Base-by-base conservation (phyloP, 2,888 invertebrate genomes). In the Digitonthophagus gazella region DNA sequence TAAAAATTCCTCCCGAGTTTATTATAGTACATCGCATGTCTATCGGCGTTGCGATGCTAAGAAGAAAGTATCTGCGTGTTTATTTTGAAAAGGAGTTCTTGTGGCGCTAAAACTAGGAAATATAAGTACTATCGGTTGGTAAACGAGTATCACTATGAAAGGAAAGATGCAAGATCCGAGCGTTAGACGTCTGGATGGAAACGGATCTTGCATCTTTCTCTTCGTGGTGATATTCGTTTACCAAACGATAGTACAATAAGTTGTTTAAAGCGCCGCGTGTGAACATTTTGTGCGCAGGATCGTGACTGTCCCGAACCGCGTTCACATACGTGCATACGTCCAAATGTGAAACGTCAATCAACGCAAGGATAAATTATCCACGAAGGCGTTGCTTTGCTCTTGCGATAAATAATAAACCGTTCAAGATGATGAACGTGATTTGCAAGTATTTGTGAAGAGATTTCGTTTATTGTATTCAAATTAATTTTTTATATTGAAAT, bases 291-390 rank as follows among this genome's bases (percentile, higher is more conserved):
- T 16, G 15, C 14, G 6, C 28, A n/a, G 57, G 57, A 6, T 16
- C 57, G 19, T 18, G 20, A 61, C 61, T 19, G 18, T 16, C n/a
- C 18, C 61, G 18, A 61, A 61, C 18, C 28, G 28, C 28, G 28
- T 44, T 44, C 28, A 44, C 28, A 61, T 18, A 57, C 11, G 57
- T 15, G 16, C 16, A 16, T 57, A 61, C 20, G 20, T 61, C 61
- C 18, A 61, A 61, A 18, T 61, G 61, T 61, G 14, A 61, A 61
- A 61, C 61, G 19, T 61, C 61, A 61, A 19, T 61, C 61, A 61
- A 19, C 61, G 16, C 19, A 16, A 8, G 61, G 18, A 61, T 61
- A 61, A 15, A 61, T 61, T 61, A 61, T 61, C 18, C n/a, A n/a
- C 19, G 18, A 61, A 61, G n/a, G n/a, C 28, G 8, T 8, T 11